Conservation (phyloP, 2,113 vertebrate species). For the Ariopsis seemanni region DNA sequence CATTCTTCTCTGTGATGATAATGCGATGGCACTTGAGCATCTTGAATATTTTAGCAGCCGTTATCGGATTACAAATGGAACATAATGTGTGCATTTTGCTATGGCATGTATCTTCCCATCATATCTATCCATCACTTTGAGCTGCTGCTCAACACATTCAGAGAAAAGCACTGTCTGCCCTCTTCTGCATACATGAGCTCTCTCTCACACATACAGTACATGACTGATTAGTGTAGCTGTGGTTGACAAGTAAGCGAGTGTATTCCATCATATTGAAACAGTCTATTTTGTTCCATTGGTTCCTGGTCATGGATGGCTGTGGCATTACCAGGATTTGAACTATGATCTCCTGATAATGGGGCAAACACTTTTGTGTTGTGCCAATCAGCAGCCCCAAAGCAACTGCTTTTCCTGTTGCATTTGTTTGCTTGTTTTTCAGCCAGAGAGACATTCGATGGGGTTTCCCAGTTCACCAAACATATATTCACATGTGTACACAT, state of each 20-base stretch:
- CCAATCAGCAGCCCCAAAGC: background rate
- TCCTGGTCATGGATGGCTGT: too few relatives aligned
- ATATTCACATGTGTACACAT: background rate
- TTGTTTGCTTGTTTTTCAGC: too few relatives aligned
- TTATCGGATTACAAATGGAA: background rate
- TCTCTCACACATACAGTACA: background rate
- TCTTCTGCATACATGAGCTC: background rate
- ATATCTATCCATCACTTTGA: background rate
- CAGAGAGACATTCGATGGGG: background rate
- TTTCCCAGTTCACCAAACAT: background rate
- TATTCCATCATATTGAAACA: background rate
- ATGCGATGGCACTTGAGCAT: background rate
- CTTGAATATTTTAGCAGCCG: background rate
- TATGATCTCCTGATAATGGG: background rate
- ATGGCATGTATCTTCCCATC: background rate
- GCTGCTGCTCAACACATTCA: background rate
- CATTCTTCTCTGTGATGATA: background rate
- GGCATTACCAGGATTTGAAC: background rate
- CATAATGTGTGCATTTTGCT: background rate
- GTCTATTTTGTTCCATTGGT: background rate
- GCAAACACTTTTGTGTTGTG: background rate
- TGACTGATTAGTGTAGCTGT: background rate
- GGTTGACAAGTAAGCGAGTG: background rate
- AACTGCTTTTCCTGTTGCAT: background rate
- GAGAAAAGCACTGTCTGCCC: background rate